Conservation (phyloP, 2,113 vertebrate species). For the Sterrhoptilus dennistouni region DNA sequence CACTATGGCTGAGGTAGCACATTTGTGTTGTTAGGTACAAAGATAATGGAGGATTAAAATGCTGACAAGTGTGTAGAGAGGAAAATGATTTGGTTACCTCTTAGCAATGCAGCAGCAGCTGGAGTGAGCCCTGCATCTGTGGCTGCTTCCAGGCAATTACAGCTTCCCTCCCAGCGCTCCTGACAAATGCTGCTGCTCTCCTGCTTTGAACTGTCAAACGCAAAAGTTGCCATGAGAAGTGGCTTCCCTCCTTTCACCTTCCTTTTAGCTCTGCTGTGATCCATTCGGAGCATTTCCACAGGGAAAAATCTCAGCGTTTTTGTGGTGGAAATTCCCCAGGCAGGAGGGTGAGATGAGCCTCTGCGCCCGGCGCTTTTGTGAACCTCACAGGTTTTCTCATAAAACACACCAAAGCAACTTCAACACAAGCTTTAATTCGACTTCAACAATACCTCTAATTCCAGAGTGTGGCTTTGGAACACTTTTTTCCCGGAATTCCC, state of each 20-base stretch:
- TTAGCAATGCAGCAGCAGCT: constrained; percentile 24
- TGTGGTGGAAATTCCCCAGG: neutral
- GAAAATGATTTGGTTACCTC: constrained; percentile 51
- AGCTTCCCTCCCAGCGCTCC: constrained; percentile 16
- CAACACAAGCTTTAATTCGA: neutral
- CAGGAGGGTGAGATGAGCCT: neutral
- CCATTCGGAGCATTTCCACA: neutral
- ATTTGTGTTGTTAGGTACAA: constrained; percentile 36
- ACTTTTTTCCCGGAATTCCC: neutral
- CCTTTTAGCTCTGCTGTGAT: neutral
- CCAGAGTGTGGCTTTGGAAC: neutral
- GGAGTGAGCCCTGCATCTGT: constrained; percentile 22
- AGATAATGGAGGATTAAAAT: constrained; percentile 55
- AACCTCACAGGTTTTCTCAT: neutral
- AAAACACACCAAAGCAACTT: neutral
- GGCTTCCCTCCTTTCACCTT: neutral
- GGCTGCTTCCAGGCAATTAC: constrained; percentile 50
- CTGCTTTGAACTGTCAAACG: constrained; percentile 5
- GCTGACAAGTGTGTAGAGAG: constrained; percentile 40
- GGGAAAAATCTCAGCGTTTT: neutral
- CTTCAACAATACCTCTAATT: neutral
- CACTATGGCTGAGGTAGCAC: constrained; percentile 37
- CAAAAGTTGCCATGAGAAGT: constrained; percentile 1
- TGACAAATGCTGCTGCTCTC: constrained; percentile 34
- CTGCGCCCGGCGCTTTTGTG: accelerated